These are phyloP conservation scores for Metaphire vulgaris DNA, from an alignment of 1,140 invertebrate species.

Conservation along the genomic window DNA sequence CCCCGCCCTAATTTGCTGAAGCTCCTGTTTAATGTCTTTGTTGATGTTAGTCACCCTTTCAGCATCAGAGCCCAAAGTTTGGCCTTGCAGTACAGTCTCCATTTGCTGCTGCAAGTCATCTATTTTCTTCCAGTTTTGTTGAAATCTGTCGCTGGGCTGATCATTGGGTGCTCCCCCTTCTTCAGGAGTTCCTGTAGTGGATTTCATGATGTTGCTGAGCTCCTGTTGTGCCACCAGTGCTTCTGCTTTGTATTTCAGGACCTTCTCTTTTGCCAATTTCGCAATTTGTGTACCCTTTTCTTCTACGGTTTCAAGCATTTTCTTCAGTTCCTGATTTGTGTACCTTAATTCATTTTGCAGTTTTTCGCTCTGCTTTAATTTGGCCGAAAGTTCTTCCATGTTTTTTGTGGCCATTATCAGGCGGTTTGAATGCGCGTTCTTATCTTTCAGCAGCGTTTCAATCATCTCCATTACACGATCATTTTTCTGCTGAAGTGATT, in stretches of 20 bases:
- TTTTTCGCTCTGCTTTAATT: constrained; percentile 2
- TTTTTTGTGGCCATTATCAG: constrained; percentile 12
- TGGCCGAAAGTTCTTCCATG: constrained; percentile 14
- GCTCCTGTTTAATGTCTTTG: constrained; percentile 11
- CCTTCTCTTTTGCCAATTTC: constrained; percentile 22
- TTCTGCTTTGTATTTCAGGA: constrained; percentile 16
- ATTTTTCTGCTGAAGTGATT: constrained; percentile 7
- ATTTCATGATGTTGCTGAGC: not conserved
- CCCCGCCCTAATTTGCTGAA: not conserved
- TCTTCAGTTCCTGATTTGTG: constrained; percentile 14
- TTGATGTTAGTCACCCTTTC: not conserved
- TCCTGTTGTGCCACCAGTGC: not conserved
- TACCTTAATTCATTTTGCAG: constrained; percentile 7
- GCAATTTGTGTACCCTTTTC: constrained; percentile 17
- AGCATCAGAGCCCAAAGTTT: not conserved
- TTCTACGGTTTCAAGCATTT: constrained; percentile 6
- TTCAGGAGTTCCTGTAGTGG: not conserved
- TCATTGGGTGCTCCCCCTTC: not conserved
- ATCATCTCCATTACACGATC: constrained; percentile 13
- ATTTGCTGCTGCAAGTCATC: not conserved
- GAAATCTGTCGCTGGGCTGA: not conserved
- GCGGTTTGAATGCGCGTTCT: constrained; percentile 10
- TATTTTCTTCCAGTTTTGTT: constrained; percentile 4
- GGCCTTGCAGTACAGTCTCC: not conserved
- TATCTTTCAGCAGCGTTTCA: constrained; percentile 12